These are phyloP conservation scores for Heliocidaris erythrogramma DNA, from an alignment of 35 echinoderm and acorn worm species.

Conservation along the genomic window DNA sequence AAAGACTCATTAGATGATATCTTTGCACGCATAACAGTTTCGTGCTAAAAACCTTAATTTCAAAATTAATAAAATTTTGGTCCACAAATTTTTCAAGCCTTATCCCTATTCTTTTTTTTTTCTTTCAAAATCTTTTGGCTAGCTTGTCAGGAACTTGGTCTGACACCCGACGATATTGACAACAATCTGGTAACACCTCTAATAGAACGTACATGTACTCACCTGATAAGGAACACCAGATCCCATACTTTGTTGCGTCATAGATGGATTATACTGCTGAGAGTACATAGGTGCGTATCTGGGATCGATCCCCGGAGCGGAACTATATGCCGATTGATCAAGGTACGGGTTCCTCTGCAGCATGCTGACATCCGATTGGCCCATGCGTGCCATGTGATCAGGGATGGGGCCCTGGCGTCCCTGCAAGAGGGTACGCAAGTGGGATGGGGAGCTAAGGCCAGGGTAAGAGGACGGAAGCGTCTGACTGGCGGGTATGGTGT, in stretches of 20 bases:
- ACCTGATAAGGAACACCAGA: slow-evolving; percentile 2
- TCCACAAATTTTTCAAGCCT: no score
- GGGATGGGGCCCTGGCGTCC: not conserved
- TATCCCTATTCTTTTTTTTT: no score
- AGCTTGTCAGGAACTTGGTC: no score
- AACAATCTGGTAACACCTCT: no score
- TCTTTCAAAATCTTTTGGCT: no score
- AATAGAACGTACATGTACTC: not conserved
- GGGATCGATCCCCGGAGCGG: slow-evolving; percentile 19
- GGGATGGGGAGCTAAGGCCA: slow-evolving; percentile 11
- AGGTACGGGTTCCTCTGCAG: slow-evolving; percentile 28
- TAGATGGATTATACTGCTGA: slow-evolving; percentile 27
- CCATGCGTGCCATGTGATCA: slow-evolving; percentile 14
- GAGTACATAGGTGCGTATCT: slow-evolving; percentile 43
- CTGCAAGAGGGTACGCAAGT: slow-evolving; percentile 16
- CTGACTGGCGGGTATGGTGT: slow-evolving; percentile 39
- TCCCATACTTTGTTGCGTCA: not conserved
- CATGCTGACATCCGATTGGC: slow-evolving; percentile 27
- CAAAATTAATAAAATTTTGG: no score
- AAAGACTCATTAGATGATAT: no score
- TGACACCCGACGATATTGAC: no score
- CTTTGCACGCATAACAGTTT: no score
- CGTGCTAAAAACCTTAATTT: no score
- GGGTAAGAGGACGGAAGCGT: slow-evolving; percentile 31
- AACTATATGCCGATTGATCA: slow-evolving; percentile 24